Evolutionary conservation across 2,888 invertebrate genomes (phyloP).

Genomic region (Pristionchus fissidentatus): DNA sequence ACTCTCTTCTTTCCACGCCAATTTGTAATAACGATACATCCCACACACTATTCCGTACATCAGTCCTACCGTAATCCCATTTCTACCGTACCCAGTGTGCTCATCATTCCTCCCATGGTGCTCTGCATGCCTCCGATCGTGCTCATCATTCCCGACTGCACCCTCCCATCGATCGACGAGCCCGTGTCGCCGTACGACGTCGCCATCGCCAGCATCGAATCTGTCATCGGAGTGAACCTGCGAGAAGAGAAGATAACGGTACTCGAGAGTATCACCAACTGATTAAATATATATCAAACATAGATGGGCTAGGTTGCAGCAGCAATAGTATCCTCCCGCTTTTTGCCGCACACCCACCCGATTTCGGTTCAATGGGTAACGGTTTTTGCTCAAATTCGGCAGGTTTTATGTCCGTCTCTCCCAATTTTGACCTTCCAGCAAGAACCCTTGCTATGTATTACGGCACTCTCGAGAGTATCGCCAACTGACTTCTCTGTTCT

Average conservation of each 20-base stretch:
- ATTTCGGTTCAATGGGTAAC: too few relatives aligned
- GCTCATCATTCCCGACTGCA: slow-evolving; percentile 68
- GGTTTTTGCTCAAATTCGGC: too few relatives aligned
- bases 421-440: too few relatives aligned
- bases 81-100: slow-evolving; percentile 52
- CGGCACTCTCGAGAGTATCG: too few relatives aligned
- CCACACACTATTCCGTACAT: not conserved
- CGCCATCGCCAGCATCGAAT: slow-evolving; percentile 92
- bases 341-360: too few relatives aligned
- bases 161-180: slow-evolving; percentile 85
- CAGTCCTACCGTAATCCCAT: not conserved
- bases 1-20: too few relatives aligned
- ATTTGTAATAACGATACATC: not conserved
- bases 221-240: slow-evolving; percentile 93
- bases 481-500: slow-evolving; percentile 88
- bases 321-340: too few relatives aligned
- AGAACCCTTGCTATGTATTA: too few relatives aligned
- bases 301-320: too few relatives aligned
- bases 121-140: slow-evolving; percentile 64
- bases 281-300: not conserved
- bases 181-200: slow-evolving; percentile 79
- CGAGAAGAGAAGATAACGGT: not conserved
- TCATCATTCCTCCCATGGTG: slow-evolving; percentile 78
- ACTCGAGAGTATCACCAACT: too few relatives aligned
- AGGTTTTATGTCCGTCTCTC: too few relatives aligned